Percentiles rank a stretch among this genome's conserved stretches.
Evolutionary conservation across 2,113 vertebrate species (phyloP).

Genomic region (Melospiza georgiana): DNA sequence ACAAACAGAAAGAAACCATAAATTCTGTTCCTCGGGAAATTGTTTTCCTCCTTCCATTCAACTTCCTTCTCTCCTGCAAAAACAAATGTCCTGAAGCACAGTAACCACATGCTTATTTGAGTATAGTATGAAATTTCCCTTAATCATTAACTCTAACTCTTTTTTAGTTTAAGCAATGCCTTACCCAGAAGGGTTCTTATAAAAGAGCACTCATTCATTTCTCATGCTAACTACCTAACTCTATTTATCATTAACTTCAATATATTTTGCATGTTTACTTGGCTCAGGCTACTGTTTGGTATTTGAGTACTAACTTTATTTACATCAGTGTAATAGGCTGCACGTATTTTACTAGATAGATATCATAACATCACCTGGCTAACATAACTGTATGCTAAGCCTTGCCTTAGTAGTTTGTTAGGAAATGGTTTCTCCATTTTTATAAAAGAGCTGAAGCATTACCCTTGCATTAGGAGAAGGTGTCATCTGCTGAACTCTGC

Average conservation of each 20-base stretch:
- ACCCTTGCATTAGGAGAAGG: neutral
- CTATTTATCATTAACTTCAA: slow-evolving; percentile 10
- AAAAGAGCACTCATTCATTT: neutral
- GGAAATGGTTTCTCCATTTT: neutral
- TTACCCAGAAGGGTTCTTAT: neutral
- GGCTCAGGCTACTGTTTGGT: neutral
- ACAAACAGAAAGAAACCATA: neutral
- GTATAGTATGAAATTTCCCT: neutral
- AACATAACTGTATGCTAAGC: neutral
- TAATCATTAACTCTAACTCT: neutral
- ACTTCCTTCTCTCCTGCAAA: neutral
- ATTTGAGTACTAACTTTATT: neutral
- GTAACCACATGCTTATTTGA: neutral
- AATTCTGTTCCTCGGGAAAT: neutral
- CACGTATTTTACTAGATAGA: neutral
- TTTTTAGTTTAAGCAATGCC: neutral
- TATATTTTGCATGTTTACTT: neutral
- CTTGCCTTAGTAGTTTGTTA: neutral
- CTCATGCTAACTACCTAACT: neutral
- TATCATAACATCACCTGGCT: neutral
- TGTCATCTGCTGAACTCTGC: neutral
- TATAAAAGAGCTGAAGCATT: neutral
- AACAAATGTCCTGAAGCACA: neutral
- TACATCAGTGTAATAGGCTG: neutral
- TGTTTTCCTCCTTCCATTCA: neutral